Evolutionary conservation across 1,140 invertebrate species (phyloP).

Genomic region (Drosophila repletoides): DNA sequence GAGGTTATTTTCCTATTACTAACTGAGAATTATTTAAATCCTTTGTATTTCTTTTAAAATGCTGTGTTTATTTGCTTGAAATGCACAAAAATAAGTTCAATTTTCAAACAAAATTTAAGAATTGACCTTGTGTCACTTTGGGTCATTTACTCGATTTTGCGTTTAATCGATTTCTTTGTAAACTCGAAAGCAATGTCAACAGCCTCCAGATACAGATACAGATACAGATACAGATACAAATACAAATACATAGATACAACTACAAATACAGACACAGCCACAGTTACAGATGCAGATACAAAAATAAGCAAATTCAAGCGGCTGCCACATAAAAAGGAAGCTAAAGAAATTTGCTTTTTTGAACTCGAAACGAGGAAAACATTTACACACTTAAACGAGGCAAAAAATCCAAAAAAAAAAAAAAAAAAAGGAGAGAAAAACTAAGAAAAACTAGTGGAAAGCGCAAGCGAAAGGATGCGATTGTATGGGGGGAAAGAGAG

Average conservation of each 20-base stretch:
- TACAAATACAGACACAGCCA: conserved; percentile 20
- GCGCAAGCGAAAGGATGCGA: conserved; percentile 20
- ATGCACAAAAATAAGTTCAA: conserved; percentile 3
- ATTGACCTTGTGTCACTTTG: conserved; percentile 40
- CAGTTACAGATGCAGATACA: too few relatives aligned
- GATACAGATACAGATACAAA: conserved; percentile 10
- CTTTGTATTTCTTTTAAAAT: conserved; percentile 13
- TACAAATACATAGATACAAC: conserved; percentile 3
- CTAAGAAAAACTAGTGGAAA: conserved; percentile 10
- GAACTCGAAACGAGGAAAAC: conserved; percentile 38
- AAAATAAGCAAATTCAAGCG: conserved; percentile 39
- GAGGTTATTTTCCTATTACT: too few relatives aligned
- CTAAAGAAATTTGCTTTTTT: conserved; percentile 30
- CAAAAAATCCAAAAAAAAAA: conserved; percentile 19
- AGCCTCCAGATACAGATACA: conserved; percentile 29
- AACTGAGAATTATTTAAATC: too few relatives aligned
- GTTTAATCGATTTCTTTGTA: conserved; percentile 54
- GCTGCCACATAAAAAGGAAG: conserved; percentile 34
- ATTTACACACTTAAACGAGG: conserved; percentile 50
- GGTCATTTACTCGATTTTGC: conserved; percentile 43
- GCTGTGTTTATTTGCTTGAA: conserved; percentile 13
- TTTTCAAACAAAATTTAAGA: conserved; percentile 22
- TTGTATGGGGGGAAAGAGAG: background rate
- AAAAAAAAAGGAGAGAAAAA: background rate
- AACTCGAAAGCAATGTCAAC: conserved; percentile 54